Base-by-base conservation (phyloP, 2,888 invertebrate genomes). In the Tinea pellionella region DNA sequence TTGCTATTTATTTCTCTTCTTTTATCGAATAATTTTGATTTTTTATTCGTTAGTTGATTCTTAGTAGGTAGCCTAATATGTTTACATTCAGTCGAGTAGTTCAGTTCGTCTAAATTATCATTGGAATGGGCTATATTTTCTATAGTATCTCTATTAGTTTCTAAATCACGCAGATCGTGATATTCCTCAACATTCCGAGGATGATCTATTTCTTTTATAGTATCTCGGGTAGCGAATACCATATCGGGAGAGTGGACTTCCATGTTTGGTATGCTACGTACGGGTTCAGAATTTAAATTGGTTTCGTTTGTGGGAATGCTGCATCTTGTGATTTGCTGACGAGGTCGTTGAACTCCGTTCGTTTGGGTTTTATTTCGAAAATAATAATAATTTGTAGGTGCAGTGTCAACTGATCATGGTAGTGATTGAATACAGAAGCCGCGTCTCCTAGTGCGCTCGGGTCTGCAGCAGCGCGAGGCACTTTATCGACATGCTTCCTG, bases 401-500 rank as follows among this genome's bases (percentile, higher is more conserved):
- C 59, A 60, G 69, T 75, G 80, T 84, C 80, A 82, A 77, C 83
- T 83, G 71, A 73, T 72, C 81, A 80, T 80, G 71, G 73, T 76
- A 69, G 65, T 11, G 19, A 7, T 30, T 55, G 19, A 1, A 1
- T 32, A 32, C 13, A n/a, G 13, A 32, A 7, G 57, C n/a, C 12
- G 57, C 32, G 19, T 32, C 57, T 24, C 24, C 18, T 47, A 32
- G 6, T n/a, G 30, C 32, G 15, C 13, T 24, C 11, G 12, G 32
- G 15, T 15, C 15, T 30, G 30, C 19, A 24, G 55, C 19, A 9
- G 15, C 47, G 9, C n/a, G n/a, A 55, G 55, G 65, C 62, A 65
- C 67, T 71, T 74, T 80, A 80, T 81, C 80, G 67, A 70, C 79
- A 78, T 79, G 70, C 72, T 82, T 84, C 80, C 83, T 77, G 80